These are phyloP conservation scores for Mesitornis unicolor DNA, from an alignment of 2,113 vertebrate species.

Conservation along the genomic window DNA sequence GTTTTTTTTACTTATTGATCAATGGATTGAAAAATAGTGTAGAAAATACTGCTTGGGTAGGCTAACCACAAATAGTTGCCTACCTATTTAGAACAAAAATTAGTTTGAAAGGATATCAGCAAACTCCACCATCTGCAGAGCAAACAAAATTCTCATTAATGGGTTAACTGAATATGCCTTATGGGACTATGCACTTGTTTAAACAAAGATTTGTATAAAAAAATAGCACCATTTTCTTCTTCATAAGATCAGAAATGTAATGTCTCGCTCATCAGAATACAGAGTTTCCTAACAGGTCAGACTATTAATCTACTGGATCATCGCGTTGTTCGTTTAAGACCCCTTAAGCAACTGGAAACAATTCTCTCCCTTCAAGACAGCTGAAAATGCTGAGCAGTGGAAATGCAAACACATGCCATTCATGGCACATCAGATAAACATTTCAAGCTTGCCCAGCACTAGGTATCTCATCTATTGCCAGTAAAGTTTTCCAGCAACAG, in stretches of 20 bases:
- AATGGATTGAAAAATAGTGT: background rate
- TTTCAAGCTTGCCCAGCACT: background rate
- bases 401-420: background rate
- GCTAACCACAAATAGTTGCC: background rate
- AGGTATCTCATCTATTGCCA: background rate
- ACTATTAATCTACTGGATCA: background rate
- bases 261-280: background rate
- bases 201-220: background rate
- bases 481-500: background rate
- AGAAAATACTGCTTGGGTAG: background rate
- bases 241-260: background rate
- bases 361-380: background rate
- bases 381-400: background rate
- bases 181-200: background rate
- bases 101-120: background rate
- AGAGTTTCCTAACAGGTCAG: background rate
- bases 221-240: background rate
- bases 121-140: background rate
- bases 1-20: background rate
- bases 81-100: background rate
- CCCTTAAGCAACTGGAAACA: background rate
- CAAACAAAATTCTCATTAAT: background rate
- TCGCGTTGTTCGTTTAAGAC: background rate
- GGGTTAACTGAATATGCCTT: background rate
- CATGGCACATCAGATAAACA: background rate